These are phyloP conservation scores for Pseudanteris insignis DNA, from an alignment of 2,888 invertebrate species.

Conservation along the genomic window DNA sequence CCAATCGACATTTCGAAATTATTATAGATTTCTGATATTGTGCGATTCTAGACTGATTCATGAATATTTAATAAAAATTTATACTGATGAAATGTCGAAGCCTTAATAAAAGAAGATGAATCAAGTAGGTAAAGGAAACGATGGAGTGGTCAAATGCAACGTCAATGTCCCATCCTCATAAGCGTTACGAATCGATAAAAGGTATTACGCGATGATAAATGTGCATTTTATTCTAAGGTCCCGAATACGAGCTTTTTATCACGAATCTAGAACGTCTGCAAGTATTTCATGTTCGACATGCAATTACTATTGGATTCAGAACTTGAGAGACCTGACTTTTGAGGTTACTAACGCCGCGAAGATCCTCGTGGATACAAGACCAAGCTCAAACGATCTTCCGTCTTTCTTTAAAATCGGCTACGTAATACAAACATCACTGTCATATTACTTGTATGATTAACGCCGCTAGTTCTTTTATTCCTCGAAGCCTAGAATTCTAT, in stretches of 20 bases:
- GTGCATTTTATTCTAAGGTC: conserved; percentile 41
- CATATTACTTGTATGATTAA: conserved; percentile 43
- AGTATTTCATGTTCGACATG: conserved; percentile 44
- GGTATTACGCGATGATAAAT: conserved; percentile 43
- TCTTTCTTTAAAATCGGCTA: conserved; percentile 11
- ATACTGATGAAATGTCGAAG: conserved; percentile 1
- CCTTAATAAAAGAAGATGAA: neutral
- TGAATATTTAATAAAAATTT: conserved; percentile 10
- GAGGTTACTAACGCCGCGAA: conserved; percentile 35
- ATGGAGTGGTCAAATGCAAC: neutral
- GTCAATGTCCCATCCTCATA: conserved; percentile 29
- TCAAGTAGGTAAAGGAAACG: neutral
- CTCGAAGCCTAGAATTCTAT: conserved; percentile 14
- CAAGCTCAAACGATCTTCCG: conserved; percentile 20
- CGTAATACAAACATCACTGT: conserved; percentile 36
- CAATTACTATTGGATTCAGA: conserved; percentile 39
- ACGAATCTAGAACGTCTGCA: conserved; percentile 40
- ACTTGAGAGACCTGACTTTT: conserved; percentile 26
- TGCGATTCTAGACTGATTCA: conserved; percentile 10
- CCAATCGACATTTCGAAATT: no score
- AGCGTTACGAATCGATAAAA: conserved; percentile 36
- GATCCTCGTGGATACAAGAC: conserved; percentile 19
- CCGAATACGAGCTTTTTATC: conserved; percentile 40
- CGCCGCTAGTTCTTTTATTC: conserved; percentile 25
- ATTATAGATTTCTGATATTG: no score